A percentile compares a stretch with the other conserved stretches of the same genome.
Evolutionary conservation across 2,797 vertebrate species (phyloP).

Genomic region (Scolopax rusticola): DNA sequence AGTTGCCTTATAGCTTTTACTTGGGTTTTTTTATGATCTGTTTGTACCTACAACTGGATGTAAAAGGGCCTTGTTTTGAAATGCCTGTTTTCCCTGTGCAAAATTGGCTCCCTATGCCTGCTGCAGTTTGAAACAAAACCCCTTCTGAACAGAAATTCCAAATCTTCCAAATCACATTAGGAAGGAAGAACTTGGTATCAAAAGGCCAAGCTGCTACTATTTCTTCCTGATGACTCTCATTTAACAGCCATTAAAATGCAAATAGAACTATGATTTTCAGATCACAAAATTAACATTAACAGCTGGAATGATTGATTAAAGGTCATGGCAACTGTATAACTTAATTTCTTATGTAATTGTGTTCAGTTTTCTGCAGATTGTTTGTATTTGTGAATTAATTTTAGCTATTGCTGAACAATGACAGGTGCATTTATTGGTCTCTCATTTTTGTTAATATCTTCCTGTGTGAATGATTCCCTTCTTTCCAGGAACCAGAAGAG

Average conservation of each 20-base stretch:
- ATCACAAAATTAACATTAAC: constrained; percentile 88
- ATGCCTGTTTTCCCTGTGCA: constrained; percentile 72
- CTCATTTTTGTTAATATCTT: constrained; percentile 69
- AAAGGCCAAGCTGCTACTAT: constrained; percentile 86
- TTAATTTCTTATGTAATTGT: constrained; percentile 86
- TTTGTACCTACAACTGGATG: constrained; percentile 69
- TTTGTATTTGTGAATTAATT: constrained; percentile 86
- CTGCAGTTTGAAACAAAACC: constrained; percentile 75
- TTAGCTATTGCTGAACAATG: constrained; percentile 79
- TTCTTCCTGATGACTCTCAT: constrained; percentile 87
- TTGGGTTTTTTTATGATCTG: constrained; percentile 64
- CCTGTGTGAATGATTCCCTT: constrained; percentile 22
- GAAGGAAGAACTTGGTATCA: constrained; percentile 78
- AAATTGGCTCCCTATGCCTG: constrained; percentile 72
- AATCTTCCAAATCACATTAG: constrained; percentile 78
- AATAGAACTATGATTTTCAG: constrained; percentile 89
- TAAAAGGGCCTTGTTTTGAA: constrained; percentile 72
- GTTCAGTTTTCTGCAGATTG: constrained; percentile 83
- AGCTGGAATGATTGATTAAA: constrained; percentile 87
- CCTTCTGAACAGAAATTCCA: constrained; percentile 69
- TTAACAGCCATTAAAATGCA: constrained; percentile 88
- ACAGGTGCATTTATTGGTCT: constrained; percentile 79
- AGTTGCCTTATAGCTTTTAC: constrained; percentile 59
- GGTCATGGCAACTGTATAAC: constrained; percentile 84
- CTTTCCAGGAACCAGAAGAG: constrained; percentile 37